Percentiles rank a stretch among this genome's conserved stretches.
These are phyloP conservation scores for Rhagophthalmus giganteus DNA, from an alignment of 2,888 invertebrate species.

Conservation along the genomic window DNA sequence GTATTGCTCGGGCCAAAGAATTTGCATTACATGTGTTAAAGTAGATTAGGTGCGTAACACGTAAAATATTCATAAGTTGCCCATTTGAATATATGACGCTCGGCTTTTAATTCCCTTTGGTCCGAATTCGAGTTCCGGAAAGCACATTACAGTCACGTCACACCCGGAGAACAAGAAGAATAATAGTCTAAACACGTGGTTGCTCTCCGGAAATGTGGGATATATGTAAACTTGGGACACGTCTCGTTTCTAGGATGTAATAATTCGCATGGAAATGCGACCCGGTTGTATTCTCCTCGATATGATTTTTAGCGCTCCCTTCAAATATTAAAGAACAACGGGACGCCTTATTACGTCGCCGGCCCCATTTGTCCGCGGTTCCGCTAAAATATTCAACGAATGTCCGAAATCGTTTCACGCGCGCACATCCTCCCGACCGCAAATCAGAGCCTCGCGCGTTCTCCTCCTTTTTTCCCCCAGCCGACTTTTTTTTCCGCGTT, in stretches of 20 bases:
- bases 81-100: constrained; percentile 37
- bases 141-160: constrained; percentile 45
- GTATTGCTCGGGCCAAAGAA: not conserved
- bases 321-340: constrained; percentile 15
- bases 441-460: no score
- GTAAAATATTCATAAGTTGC: constrained; percentile 40
- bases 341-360: not conserved
- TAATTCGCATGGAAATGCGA: constrained; percentile 26
- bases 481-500: no score
- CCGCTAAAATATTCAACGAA: not conserved
- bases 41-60: constrained; percentile 5
- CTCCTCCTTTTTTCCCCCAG: no score
- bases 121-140: constrained; percentile 37
- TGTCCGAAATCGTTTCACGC: not conserved
- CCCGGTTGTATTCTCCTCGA: constrained; percentile 22
- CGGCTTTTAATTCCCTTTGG: constrained; percentile 36
- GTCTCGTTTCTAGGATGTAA: constrained; percentile 26
- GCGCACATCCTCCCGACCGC: not conserved
- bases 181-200: constrained; percentile 45
- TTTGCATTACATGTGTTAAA: constrained; percentile 1
- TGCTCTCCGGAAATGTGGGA: constrained; percentile 35
- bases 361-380: not conserved
- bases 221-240: constrained; percentile 33
- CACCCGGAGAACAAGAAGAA: constrained; percentile 45
- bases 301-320: constrained; percentile 19